A percentile compares a stretch with the other conserved stretches of the same genome.
Conservation (phyloP, 2,888 invertebrate species). For the Seira sanloemensis region DNA sequence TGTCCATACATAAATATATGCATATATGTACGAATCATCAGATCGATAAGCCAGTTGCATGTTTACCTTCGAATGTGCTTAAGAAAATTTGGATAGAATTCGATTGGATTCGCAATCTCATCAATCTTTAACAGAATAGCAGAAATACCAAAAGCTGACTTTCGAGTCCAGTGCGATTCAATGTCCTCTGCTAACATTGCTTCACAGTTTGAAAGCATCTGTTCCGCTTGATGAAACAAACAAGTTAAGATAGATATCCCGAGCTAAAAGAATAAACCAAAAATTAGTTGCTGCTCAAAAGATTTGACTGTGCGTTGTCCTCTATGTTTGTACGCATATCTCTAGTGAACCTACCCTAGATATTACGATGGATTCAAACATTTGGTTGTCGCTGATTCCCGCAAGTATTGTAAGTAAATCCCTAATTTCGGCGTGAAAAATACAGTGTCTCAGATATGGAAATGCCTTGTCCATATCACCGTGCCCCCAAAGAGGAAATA, state of each 20-base stretch:
- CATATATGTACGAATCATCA: too few species aligned
- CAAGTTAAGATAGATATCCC: conserved; percentile 63
- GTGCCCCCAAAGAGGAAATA: conserved; percentile 66
- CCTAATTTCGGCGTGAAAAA: conserved; percentile 60
- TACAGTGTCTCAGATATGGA: conserved; percentile 69
- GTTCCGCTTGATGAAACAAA: conserved; percentile 63
- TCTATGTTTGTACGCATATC: too few species aligned
- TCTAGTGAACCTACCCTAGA: conserved; percentile 27
- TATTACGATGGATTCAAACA: conserved; percentile 47
- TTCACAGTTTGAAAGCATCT: conserved; percentile 48
- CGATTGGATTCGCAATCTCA: conserved; percentile 59
- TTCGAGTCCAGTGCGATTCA: conserved; percentile 55
- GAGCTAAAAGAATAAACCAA: conserved; percentile 40
- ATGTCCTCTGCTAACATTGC: conserved; percentile 48
- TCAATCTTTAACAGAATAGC: conserved; percentile 48
- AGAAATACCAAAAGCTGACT: conserved; percentile 39
- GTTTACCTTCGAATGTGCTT: conserved; percentile 62
- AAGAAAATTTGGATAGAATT: conserved; percentile 58
- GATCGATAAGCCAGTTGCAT: too few species aligned
- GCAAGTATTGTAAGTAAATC: conserved; percentile 50
- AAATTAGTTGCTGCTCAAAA: neutral
- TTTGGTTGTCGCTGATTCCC: conserved; percentile 40
- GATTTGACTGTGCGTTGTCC: too few species aligned
- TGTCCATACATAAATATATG: too few species aligned
- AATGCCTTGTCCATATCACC: conserved; percentile 64